These are phyloP conservation scores for Bilobella aurantiaca DNA, from an alignment of 1,140 invertebrate species.

Conservation along the genomic window DNA sequence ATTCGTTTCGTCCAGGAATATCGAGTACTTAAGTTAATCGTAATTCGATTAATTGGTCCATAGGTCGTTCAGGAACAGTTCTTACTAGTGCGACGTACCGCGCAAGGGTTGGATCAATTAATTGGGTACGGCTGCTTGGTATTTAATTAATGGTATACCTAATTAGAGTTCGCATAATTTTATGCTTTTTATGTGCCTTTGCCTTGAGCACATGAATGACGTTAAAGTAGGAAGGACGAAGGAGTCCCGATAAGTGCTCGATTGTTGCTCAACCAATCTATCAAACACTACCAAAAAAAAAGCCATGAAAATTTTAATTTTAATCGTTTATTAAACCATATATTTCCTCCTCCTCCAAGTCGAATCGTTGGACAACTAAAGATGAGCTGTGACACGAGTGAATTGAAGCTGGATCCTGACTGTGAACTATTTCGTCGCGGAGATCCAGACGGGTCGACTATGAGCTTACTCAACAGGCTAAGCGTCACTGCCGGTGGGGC, in stretches of 20 bases:
- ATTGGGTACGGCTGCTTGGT: no score
- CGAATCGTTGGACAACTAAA: neutral
- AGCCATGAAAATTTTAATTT: neutral
- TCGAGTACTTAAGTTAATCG: no score
- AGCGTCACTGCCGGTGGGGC: constrained; percentile 43
- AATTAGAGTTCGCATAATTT: no score
- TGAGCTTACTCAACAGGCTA: constrained; percentile 43
- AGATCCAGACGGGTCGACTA: constrained; percentile 37
- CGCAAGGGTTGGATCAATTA: no score
- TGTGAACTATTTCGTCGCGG: constrained; percentile 33
- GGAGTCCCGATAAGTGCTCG: neutral
- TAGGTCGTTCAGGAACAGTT: no score
- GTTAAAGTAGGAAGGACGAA: neutral
- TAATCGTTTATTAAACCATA: neutral
- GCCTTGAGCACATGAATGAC: neutral
- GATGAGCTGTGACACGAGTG: neutral
- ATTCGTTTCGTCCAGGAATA: no score
- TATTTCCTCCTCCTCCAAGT: neutral
- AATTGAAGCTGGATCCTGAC: constrained; percentile 22
- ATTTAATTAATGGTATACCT: no score
- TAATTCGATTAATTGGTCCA: no score
- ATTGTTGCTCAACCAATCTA: neutral
- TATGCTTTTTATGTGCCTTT: no score
- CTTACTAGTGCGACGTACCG: no score
- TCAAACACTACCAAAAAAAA: neutral